Conservation (phyloP, 2,113 vertebrate genomes). For the Setophaga kirtlandii region DNA sequence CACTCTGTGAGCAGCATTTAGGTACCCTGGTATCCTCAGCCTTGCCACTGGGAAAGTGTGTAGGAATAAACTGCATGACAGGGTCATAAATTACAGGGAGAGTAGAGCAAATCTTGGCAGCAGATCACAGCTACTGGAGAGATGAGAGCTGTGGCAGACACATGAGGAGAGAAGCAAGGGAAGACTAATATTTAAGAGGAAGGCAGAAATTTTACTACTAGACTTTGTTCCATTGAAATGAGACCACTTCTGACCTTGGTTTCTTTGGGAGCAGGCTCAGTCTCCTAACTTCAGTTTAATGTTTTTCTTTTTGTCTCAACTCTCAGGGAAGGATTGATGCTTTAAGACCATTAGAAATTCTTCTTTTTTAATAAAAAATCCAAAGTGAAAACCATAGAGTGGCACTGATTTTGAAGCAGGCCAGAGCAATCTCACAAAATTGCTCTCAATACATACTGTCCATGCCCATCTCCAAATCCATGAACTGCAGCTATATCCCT, state of each 20-base stretch:
- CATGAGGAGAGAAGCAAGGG: constrained; percentile 32
- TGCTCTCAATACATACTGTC: neutral
- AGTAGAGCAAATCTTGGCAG: constrained; percentile 41
- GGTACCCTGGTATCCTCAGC: neutral
- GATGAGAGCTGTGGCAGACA: constrained; percentile 37
- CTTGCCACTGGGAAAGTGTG: neutral
- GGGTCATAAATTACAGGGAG: constrained; percentile 29
- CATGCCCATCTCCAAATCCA: neutral
- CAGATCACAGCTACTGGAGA: constrained; percentile 29
- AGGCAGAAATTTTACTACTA: constrained; percentile 8
- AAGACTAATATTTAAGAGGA: constrained; percentile 41
- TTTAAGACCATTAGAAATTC: neutral
- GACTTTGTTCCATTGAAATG: neutral
- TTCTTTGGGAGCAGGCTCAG: neutral
- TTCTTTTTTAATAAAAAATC: neutral
- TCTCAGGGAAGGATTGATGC: neutral
- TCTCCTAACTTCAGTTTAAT: constrained; percentile 9
- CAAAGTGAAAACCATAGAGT: neutral
- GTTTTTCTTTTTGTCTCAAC: constrained; percentile 2
- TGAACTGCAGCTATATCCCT: neutral
- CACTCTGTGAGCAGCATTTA: neutral
- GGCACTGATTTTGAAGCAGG: neutral
- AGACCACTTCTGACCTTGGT: constrained; percentile 1
- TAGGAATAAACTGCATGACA: constrained; percentile 25
- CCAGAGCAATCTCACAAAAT: neutral